Percentiles rank a stretch among this genome's conserved stretches.
These are phyloP conservation scores for Phrynosoma platyrhinos DNA, from an alignment of 2,113 vertebrate species.

Conservation along the genomic window DNA sequence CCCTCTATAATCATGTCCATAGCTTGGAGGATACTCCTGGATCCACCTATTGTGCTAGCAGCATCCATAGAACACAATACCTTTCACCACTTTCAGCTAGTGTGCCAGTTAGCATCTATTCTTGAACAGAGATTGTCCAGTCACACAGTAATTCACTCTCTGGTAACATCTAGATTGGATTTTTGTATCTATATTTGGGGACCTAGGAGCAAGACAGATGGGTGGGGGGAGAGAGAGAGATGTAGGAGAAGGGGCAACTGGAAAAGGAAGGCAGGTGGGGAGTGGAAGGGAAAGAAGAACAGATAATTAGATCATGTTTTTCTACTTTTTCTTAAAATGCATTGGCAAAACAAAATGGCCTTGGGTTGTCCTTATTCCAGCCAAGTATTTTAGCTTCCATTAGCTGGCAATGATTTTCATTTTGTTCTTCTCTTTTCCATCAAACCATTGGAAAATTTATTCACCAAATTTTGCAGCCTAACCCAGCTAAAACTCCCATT, in stretches of 20 bases:
- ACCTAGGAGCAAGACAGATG: neutral
- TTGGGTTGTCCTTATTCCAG: neutral
- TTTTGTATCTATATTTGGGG: no score
- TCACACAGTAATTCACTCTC: no score
- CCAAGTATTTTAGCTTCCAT: constrained; percentile 21
- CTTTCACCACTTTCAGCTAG: no score
- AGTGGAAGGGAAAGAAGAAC: neutral
- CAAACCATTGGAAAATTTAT: neutral
- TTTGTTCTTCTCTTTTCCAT: constrained; percentile 5
- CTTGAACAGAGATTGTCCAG: no score
- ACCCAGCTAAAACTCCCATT: constrained; percentile 51
- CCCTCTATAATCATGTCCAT: no score
- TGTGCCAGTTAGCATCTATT: no score
- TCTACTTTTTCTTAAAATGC: constrained; percentile 19
- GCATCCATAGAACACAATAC: no score
- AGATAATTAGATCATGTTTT: neutral
- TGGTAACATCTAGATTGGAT: no score
- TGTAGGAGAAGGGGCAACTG: neutral
- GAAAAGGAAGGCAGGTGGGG: neutral
- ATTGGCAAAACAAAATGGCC: constrained; percentile 2
- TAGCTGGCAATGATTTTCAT: neutral
- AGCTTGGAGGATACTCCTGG: no score
- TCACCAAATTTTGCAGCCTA: constrained; percentile 62
- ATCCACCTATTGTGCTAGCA: no score
- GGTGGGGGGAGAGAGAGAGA: no score